Percentiles rank a stretch among this genome's conserved stretches.
phyloP scores from a whole-genome alignment of 2,797 vertebrate species.

The Erethizon dorsatum region DNA sequence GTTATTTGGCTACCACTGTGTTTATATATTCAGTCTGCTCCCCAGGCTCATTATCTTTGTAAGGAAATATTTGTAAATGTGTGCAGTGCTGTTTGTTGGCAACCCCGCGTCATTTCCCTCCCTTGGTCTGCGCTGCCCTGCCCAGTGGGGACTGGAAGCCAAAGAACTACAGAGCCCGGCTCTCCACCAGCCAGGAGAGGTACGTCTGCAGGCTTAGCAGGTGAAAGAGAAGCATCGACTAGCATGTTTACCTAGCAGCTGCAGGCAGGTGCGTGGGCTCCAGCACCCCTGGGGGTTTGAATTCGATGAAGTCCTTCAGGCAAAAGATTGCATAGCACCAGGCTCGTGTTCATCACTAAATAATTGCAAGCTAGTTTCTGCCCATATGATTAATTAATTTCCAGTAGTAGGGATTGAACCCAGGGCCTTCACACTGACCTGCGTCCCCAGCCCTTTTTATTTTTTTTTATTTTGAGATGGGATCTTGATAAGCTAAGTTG shows the following conservation, averaged over 20 bases:
- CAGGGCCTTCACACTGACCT: not conserved
- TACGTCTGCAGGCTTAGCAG: not conserved
- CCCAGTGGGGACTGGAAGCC: slow-evolving; percentile 44
- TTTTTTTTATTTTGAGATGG: not conserved
- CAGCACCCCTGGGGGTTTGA: not conserved
- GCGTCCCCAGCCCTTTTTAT: not conserved
- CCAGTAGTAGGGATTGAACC: not conserved
- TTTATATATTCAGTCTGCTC: not conserved
- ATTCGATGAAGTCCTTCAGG: not conserved
- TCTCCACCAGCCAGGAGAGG: not conserved
- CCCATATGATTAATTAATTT: not conserved
- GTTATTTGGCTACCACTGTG: not conserved
- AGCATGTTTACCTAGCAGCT: not conserved
- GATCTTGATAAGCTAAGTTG: not conserved
- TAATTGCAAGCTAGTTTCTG: not conserved
- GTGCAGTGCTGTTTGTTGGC: slow-evolving; percentile 9
- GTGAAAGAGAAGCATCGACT: not conserved
- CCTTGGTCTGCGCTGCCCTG: not conserved
- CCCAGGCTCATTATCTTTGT: slow-evolving; percentile 26
- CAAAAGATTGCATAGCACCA: not conserved
- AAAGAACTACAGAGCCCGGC: slow-evolving; percentile 24
- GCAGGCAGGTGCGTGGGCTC: slow-evolving; percentile 16
- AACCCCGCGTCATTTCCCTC: not conserved
- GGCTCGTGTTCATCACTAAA: not conserved
- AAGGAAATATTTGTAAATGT: slow-evolving; percentile 16